Evolutionary conservation across 2,113 vertebrate genomes (phyloP).

Genomic region (Albula goreensis): DNA sequence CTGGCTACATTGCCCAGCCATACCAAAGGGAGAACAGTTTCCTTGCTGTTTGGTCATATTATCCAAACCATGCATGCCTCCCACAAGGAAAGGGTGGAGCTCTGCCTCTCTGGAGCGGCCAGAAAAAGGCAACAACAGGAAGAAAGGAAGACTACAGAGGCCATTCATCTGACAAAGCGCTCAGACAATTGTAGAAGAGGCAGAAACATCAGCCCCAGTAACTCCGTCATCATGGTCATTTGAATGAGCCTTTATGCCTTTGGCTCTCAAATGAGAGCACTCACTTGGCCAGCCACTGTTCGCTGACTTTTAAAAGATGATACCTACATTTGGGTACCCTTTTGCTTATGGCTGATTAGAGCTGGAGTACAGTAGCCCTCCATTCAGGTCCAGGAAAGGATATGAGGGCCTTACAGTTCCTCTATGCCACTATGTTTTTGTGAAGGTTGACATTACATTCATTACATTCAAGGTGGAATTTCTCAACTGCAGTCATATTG

Average conservation of each 20-base stretch:
- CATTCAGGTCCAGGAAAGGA: neutral
- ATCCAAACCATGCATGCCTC: neutral
- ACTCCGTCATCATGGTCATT: neutral
- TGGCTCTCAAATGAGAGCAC: neutral
- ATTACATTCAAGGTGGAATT: too few species aligned
- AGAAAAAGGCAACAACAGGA: neutral
- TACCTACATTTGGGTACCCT: neutral
- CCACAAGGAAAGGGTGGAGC: neutral
- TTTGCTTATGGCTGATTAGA: neutral
- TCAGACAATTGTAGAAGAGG: neutral
- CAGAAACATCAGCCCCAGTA: neutral
- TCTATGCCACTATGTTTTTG: too few species aligned
- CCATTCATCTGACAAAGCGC: neutral
- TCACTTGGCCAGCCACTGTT: neutral
- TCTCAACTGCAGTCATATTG: too few species aligned
- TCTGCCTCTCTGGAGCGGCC: neutral
- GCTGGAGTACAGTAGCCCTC: neutral
- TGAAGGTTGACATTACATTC: too few species aligned
- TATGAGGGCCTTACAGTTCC: too few species aligned
- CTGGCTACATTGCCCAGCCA: neutral
- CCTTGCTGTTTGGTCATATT: neutral
- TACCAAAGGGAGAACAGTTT: neutral
- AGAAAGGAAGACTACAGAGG: neutral
- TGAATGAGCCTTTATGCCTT: neutral
- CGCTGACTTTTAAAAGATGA: neutral